Conservation (phyloP, 2,113 vertebrate species). For the Oryzias melastigma region DNA sequence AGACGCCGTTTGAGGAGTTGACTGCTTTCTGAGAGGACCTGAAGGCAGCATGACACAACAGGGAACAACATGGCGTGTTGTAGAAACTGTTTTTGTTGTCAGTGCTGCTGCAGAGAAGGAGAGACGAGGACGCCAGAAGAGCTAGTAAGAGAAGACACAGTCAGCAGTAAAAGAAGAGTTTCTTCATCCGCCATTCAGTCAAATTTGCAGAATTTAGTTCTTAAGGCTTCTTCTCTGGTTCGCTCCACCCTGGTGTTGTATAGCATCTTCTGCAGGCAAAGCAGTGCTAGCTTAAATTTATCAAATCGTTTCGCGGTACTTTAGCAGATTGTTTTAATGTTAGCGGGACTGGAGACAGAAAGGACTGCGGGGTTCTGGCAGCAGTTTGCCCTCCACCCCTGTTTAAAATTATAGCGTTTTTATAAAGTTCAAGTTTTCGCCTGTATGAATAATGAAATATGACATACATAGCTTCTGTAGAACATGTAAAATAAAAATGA, state of each 20-base stretch:
- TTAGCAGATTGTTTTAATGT: neutral
- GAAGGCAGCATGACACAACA: constrained; percentile 49
- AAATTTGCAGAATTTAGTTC: neutral
- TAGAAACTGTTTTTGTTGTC: constrained; percentile 61
- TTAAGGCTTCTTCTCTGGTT: neutral
- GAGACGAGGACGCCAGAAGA: constrained; percentile 67
- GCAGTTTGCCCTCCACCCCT: no score
- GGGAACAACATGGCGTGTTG: constrained; percentile 72
- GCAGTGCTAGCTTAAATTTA: neutral
- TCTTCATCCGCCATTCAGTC: neutral
- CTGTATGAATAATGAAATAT: no score
- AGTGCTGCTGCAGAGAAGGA: constrained; percentile 60
- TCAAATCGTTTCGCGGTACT: no score
- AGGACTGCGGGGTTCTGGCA: no score
- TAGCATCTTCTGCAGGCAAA: neutral
- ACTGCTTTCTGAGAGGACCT: neutral
- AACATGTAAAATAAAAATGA: no score
- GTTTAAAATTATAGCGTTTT: no score
- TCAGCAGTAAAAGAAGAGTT: neutral
- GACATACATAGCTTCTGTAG: no score
- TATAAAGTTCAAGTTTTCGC: no score
- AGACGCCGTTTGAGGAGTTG: neutral
- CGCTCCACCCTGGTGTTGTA: constrained; percentile 8
- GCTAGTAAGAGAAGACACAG: constrained; percentile 35
- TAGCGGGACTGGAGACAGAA: no score